Percentiles rank a stretch among this genome's conserved stretches.
Conservation (phyloP, 2,113 vertebrate genomes). For the Periophthalmodon schlosseri region DNA sequence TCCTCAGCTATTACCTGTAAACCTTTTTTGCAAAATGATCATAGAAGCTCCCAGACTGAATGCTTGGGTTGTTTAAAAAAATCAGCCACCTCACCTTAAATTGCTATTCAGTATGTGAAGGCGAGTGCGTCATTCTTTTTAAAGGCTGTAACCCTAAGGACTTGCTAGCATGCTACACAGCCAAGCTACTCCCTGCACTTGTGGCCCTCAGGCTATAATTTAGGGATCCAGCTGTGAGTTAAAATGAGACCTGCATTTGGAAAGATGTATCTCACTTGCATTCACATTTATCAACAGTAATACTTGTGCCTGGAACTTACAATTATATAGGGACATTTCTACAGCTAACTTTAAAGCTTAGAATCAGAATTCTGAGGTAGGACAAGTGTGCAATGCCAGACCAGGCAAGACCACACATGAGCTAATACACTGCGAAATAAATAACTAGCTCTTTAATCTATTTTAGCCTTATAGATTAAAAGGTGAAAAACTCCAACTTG, state of each 20-base stretch:
- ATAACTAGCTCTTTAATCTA: conserved; percentile 20
- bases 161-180: conserved; percentile 44
- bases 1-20: neutral
- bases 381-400: conserved; percentile 14
- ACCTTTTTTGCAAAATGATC: conserved; percentile 15
- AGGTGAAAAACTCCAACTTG: conserved; percentile 57
- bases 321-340: neutral
- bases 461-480: conserved; percentile 63
- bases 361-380: neutral
- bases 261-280: conserved; percentile 33
- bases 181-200: conserved; percentile 65
- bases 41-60: conserved; percentile 3
- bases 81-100: conserved; percentile 31
- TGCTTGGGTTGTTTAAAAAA: conserved; percentile 30
- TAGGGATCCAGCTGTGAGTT: conserved; percentile 56
- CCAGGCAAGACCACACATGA: conserved; percentile 25
- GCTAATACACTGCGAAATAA: conserved; percentile 33
- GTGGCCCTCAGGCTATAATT: conserved; percentile 73
- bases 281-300: neutral
- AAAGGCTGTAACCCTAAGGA: conserved; percentile 38
- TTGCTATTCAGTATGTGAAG: conserved; percentile 37
- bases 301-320: neutral
- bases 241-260: conserved; percentile 57
- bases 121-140: conserved; percentile 56
- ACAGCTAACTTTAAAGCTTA: neutral